Evolutionary conservation across 2,797 vertebrate genomes (phyloP).

Genomic region (Phrynocephalus guinanensis): DNA sequence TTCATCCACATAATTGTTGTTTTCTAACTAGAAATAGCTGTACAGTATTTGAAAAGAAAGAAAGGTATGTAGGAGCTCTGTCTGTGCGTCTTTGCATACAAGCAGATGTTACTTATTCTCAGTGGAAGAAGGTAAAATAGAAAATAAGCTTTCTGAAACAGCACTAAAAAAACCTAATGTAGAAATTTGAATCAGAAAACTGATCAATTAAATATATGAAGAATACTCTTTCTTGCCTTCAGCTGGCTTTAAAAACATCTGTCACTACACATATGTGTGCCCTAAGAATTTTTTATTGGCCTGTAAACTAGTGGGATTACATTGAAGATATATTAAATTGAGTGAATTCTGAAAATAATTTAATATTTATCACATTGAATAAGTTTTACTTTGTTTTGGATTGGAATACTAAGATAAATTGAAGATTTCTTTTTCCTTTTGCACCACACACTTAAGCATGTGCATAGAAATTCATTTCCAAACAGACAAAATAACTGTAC

Average conservation of each 20-base stretch:
- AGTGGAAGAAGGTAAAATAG: slow-evolving; percentile 34
- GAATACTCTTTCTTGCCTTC: slow-evolving; percentile 71
- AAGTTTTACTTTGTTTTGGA: not conserved
- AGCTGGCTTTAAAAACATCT: slow-evolving; percentile 69
- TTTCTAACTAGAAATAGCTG: slow-evolving; percentile 42
- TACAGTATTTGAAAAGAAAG: not conserved
- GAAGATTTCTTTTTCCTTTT: not conserved
- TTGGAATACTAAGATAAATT: not conserved
- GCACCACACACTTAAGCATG: not conserved
- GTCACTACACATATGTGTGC: slow-evolving; percentile 56
- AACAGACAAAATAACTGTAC: not conserved
- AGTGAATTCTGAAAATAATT: not conserved
- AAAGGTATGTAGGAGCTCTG: slow-evolving; percentile 6
- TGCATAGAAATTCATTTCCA: not conserved
- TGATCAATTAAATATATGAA: slow-evolving; percentile 50
- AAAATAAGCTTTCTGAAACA: slow-evolving; percentile 54
- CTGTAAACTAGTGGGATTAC: slow-evolving; percentile 33
- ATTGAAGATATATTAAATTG: not conserved
- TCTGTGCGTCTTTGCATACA: slow-evolving; percentile 17
- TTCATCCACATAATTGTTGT: slow-evolving; percentile 12
- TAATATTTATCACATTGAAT: not conserved
- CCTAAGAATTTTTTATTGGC: slow-evolving; percentile 57
- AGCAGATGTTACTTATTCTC: not conserved
- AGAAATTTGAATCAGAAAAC: slow-evolving; percentile 64
- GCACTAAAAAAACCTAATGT: slow-evolving; percentile 19